Conservation (phyloP, 2,888 invertebrate species). For the Euzophera pinguis region DNA sequence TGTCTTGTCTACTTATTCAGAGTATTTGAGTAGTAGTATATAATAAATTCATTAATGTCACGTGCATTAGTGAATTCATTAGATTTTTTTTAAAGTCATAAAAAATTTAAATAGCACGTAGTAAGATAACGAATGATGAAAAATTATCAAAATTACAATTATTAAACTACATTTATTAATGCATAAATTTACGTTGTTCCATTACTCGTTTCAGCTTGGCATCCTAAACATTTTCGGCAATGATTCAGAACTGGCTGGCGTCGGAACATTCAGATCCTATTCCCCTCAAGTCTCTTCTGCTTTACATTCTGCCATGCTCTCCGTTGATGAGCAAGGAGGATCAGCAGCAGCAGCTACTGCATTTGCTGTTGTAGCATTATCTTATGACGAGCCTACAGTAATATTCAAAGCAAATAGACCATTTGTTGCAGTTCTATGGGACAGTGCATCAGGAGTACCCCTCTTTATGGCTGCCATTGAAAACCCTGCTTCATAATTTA, state of each 20-base stretch:
- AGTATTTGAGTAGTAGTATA: too few relatives aligned
- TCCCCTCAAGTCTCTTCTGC: conserved; percentile 63
- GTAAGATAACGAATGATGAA: too few relatives aligned
- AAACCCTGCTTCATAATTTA: conserved; percentile 47
- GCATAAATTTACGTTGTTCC: not conserved
- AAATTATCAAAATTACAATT: too few relatives aligned
- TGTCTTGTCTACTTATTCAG: too few relatives aligned
- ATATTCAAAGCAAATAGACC: conserved; percentile 66
- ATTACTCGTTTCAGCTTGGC: conserved; percentile 58
- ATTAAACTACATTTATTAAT: not conserved
- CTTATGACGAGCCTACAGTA: conserved; percentile 54
- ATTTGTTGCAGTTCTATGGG: conserved; percentile 72
- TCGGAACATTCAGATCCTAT: conserved; percentile 40
- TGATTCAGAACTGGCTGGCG: conserved; percentile 49
- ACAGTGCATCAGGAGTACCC: conserved; percentile 59
- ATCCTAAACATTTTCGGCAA: conserved; percentile 58
- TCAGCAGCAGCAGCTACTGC: conserved; percentile 68
- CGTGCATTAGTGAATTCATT: too few relatives aligned
- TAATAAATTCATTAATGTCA: too few relatives aligned
- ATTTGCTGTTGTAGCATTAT: conserved; percentile 67
- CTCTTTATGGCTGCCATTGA: conserved; percentile 73
- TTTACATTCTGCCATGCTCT: conserved; percentile 70
- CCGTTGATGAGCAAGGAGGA: conserved; percentile 75
- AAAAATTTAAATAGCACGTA: too few relatives aligned
- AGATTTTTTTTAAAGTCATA: too few relatives aligned